Conservation (phyloP, 2,888 invertebrate genomes). For the Allolobophora icterica region DNA sequence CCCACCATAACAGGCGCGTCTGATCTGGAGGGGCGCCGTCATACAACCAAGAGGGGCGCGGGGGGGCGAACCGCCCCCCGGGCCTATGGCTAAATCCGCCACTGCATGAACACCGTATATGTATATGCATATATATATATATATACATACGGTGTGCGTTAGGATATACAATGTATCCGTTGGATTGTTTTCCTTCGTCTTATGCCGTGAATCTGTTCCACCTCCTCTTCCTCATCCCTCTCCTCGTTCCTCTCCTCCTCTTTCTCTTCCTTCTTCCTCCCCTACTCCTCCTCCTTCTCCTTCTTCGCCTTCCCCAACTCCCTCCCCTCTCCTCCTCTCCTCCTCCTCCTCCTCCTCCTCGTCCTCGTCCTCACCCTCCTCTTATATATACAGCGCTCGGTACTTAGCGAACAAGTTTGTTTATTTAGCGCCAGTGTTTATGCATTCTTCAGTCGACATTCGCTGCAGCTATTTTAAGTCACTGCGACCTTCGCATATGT, state of each 20-base stretch:
- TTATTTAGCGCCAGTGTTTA: not conserved
- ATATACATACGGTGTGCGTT: not conserved
- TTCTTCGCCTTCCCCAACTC: no score
- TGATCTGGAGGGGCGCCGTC: no score
- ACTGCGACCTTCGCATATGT: not conserved
- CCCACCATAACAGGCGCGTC: no score
- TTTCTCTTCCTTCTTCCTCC: no score
- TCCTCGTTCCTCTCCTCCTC: not conserved
- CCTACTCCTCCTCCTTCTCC: no score
- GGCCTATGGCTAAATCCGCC: no score
- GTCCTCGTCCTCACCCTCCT: constrained; percentile 17
- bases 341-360: constrained; percentile 24
- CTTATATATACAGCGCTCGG: not conserved
- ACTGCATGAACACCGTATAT: no score
- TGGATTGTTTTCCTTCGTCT: no score
- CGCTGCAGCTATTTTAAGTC: not conserved
- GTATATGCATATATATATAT: not conserved
- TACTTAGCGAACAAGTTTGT: constrained; percentile 10
- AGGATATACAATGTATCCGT: not conserved
- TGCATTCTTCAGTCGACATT: not conserved
- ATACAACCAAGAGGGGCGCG: no score
- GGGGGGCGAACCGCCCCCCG: no score
- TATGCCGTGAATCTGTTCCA: no score
- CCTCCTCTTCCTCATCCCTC: not conserved
- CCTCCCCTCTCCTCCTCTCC: no score